These are phyloP conservation scores for Scotopteryx bipunctaria DNA, from an alignment of 2,888 invertebrate species.

Conservation along the genomic window DNA sequence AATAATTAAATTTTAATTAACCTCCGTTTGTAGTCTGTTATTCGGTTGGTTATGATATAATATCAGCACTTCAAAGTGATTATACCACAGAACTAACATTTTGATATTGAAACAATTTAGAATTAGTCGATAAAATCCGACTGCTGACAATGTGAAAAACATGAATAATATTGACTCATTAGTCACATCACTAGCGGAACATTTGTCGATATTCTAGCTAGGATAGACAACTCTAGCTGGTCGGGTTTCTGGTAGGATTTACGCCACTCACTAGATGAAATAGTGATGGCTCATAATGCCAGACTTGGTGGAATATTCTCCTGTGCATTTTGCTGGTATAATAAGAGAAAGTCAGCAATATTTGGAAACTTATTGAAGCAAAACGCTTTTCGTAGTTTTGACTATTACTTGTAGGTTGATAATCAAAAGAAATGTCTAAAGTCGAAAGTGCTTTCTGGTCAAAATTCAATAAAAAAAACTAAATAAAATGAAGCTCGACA, in stretches of 20 bases:
- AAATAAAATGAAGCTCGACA: too few relatives aligned
- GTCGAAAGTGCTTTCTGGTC: too few relatives aligned
- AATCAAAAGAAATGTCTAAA: too few relatives aligned
- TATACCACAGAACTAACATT: not conserved
- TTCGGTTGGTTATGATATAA: not conserved
- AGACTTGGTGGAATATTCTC: slow-evolving; percentile 1
- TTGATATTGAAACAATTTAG: slow-evolving; percentile 10
- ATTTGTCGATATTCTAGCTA: slow-evolving; percentile 31
- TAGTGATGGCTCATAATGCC: slow-evolving; percentile 19
- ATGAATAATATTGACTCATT: slow-evolving; percentile 14
- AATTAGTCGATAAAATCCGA: slow-evolving; percentile 3
- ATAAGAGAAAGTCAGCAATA: not conserved
- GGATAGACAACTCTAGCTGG: slow-evolving; percentile 14
- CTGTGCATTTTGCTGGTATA: slow-evolving; percentile 1
- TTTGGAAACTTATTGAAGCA: too few relatives aligned
- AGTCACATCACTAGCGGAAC: slow-evolving; percentile 19
- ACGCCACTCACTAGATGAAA: slow-evolving; percentile 18
- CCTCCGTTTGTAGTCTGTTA: not conserved
- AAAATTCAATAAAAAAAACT: too few relatives aligned
- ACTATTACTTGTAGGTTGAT: too few relatives aligned
- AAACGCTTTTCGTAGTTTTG: too few relatives aligned
- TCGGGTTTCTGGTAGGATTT: slow-evolving; percentile 11
- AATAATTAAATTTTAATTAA: too few relatives aligned
- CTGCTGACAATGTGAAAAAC: slow-evolving; percentile 2
- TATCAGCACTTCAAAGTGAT: not conserved